Conservation (phyloP, 2,113 vertebrate species). For the Malaclemys terrapin region DNA sequence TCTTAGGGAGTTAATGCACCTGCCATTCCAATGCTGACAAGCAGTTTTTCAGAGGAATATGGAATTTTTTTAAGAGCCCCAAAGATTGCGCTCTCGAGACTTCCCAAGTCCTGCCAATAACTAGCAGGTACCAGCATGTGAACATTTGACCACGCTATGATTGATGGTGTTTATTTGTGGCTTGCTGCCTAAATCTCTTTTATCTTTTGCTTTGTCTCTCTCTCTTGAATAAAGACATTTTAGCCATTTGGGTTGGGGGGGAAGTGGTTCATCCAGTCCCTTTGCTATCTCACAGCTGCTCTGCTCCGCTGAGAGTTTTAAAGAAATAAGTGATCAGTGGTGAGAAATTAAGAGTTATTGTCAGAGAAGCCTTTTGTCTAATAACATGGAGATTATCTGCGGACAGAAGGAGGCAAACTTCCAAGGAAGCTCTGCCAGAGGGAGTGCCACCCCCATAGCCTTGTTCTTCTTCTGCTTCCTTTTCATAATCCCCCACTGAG, state of each 20-base stretch:
- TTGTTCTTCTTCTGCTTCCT: background rate
- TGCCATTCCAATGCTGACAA: slow-evolving; percentile 94
- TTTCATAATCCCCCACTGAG: background rate
- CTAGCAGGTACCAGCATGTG: slow-evolving; percentile 84
- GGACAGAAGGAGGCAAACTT: background rate
- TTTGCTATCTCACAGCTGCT: slow-evolving; percentile 22
- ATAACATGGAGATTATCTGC: background rate
- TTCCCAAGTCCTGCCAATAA: slow-evolving; percentile 87
- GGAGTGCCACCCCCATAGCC: accelerated
- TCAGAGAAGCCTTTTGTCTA: background rate
- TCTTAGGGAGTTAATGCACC: slow-evolving; percentile 91
- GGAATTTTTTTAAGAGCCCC: slow-evolving; percentile 72
- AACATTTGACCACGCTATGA: slow-evolving; percentile 89
- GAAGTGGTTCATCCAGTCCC: slow-evolving; percentile 48
- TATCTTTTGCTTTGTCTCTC: slow-evolving; percentile 64
- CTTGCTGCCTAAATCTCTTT: slow-evolving; percentile 83
- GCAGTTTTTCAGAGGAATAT: slow-evolving; percentile 83
- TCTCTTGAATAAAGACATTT: slow-evolving; percentile 63
- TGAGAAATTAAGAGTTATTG: background rate
- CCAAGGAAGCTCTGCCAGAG: background rate
- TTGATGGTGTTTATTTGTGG: slow-evolving; percentile 95
- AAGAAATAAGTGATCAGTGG: background rate
- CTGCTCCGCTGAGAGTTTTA: background rate
- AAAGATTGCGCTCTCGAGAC: slow-evolving; percentile 77
- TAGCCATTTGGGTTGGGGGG: slow-evolving; percentile 12